A percentile compares a stretch with the other conserved stretches of the same genome.
Evolutionary conservation across 1,140 invertebrate genomes (phyloP).

Genomic region (Zaprionus inermis): DNA sequence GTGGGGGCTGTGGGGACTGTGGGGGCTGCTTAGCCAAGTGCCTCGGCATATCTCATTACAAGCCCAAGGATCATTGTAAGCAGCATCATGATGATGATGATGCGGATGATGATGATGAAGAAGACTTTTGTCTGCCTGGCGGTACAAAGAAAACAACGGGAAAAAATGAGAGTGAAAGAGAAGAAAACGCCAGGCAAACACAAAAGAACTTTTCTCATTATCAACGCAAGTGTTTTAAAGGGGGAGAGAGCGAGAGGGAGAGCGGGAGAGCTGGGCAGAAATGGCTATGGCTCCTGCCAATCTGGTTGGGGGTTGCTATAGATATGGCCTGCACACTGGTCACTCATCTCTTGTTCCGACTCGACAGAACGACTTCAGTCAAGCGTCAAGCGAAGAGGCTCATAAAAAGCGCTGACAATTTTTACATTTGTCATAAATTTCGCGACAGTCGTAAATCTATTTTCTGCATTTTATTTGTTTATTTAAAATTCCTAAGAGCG

Average conservation of each 20-base stretch:
- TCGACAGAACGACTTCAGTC: slow-evolving; percentile 37
- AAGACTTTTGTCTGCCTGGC: slow-evolving; percentile 49
- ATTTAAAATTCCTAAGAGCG: slow-evolving; percentile 66
- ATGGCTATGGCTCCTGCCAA: slow-evolving; percentile 29
- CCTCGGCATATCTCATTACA: slow-evolving; percentile 68
- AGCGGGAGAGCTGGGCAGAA: neutral
- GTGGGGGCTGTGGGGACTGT: neutral
- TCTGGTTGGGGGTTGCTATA: neutral
- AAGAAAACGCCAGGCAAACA: slow-evolving; percentile 8
- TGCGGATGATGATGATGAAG: slow-evolving; percentile 9
- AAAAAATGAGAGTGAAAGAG: slow-evolving; percentile 54
- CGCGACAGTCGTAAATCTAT: slow-evolving; percentile 70
- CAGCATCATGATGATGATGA: slow-evolving; percentile 22
- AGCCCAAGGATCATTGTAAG: slow-evolving; percentile 68
- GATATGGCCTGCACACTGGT: slow-evolving; percentile 18
- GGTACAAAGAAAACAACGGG: slow-evolving; percentile 39
- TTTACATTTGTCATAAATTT: slow-evolving; percentile 81
- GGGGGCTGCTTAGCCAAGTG: slow-evolving; percentile 58
- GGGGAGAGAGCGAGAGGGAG: neutral
- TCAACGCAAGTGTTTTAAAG: slow-evolving; percentile 69
- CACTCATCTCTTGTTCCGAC: slow-evolving; percentile 23
- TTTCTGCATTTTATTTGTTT: slow-evolving; percentile 81
- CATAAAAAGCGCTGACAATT: slow-evolving; percentile 62
- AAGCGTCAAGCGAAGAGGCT: slow-evolving; percentile 30
- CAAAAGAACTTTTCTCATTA: slow-evolving; percentile 71